Percentiles rank a stretch among this genome's conserved stretches.
phyloP scores from a whole-genome alignment of 2,888 invertebrate genomes.

The Tridacna gigas region DNA sequence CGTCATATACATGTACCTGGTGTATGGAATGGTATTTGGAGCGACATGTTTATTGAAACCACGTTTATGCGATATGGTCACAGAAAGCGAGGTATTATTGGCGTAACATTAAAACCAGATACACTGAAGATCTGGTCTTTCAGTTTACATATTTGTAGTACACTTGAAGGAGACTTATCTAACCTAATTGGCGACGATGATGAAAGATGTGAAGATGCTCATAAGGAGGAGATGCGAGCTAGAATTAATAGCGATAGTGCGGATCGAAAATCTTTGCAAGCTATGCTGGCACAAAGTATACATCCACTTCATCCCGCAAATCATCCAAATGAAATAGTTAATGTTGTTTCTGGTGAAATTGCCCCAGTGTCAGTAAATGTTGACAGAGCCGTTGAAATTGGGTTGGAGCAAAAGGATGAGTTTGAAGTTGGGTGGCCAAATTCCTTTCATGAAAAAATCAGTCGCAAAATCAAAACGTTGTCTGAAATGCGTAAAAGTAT shows the following conservation, averaged over 20 bases:
- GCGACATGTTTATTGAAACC: conserved; percentile 68
- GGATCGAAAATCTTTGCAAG: conserved; percentile 37
- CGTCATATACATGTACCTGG: conserved; percentile 62
- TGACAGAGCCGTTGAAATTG: background rate
- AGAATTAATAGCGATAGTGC: conserved; percentile 20
- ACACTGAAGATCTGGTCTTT: conserved; percentile 65
- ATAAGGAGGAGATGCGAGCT: conserved; percentile 34
- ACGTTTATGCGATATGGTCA: conserved; percentile 73
- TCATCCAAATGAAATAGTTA: background rate
- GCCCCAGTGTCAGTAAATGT: background rate
- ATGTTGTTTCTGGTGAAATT: background rate
- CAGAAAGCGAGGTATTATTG: conserved; percentile 70
- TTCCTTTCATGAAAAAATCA: background rate
- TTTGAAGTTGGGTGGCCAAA: background rate
- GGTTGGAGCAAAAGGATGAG: background rate
- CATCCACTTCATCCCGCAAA: background rate
- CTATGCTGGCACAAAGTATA: conserved; percentile 36
- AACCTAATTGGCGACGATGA: conserved; percentile 15
- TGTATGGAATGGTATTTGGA: conserved; percentile 68
- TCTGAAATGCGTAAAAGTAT: background rate
- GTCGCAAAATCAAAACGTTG: background rate
- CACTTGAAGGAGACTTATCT: conserved; percentile 31
- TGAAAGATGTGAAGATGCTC: background rate
- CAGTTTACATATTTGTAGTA: conserved; percentile 59
- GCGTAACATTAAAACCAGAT: conserved; percentile 65